Evolutionary conservation across 2,888 invertebrate species (phyloP).

Genomic region (Tupiocoris notatus): DNA sequence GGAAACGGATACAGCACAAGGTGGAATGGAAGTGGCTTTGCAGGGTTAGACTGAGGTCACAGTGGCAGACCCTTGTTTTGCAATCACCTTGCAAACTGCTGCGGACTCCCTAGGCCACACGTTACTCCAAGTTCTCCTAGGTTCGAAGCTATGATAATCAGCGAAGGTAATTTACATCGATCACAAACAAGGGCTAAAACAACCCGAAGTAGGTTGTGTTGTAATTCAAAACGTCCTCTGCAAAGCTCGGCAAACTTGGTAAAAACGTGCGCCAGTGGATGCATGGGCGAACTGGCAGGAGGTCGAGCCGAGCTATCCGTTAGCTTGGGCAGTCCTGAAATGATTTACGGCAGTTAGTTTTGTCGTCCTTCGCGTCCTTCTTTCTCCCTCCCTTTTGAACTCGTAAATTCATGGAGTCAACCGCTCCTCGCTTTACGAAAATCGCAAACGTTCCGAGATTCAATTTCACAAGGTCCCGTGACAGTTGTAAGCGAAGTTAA

Average conservation of each 20-base stretch:
- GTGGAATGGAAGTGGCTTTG: not conserved
- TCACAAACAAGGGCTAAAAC: conserved; percentile 9
- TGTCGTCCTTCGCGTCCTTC: conserved; percentile 3
- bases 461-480: not conserved
- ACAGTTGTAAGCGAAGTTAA: no score
- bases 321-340: conserved; percentile 1
- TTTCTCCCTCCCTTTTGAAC: conserved; percentile 7
- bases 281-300: not conserved
- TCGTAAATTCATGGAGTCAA: conserved; percentile 7
- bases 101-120: not conserved
- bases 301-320: conserved; percentile 21
- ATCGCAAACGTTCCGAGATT: not conserved
- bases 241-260: conserved; percentile 3
- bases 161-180: conserved; percentile 30
- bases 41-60: not conserved
- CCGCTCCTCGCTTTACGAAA: not conserved
- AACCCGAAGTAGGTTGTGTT: not conserved
- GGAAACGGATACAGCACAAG: not conserved
- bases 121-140: not conserved
- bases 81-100: conserved; percentile 19
- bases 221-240: conserved; percentile 23
- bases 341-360: conserved; percentile 32
- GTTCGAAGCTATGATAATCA: conserved; percentile 31
- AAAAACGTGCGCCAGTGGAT: conserved; percentile 12
- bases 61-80: conserved; percentile 25